phyloP scores from a whole-genome alignment of 2,888 invertebrate genomes.

The Oegoconia quadripuncta region DNA sequence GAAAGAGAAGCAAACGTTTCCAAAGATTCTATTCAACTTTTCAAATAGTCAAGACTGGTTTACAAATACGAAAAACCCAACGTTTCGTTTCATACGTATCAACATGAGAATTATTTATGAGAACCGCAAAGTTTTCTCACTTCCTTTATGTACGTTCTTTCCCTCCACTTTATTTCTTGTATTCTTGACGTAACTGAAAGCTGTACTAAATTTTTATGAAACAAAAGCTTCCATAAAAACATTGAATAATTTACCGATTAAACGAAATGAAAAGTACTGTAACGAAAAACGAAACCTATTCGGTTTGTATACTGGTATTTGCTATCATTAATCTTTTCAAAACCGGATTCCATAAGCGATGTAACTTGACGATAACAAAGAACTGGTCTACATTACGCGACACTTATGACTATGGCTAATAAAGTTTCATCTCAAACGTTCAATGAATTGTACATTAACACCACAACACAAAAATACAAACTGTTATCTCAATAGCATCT shows the following conservation, averaged over 20 bases:
- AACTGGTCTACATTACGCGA: too few relatives aligned
- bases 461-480: too few relatives aligned
- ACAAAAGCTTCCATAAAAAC: conserved; percentile 10
- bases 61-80: conserved; percentile 17
- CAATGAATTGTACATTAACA: too few relatives aligned
- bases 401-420: too few relatives aligned
- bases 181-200: conserved; percentile 22
- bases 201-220: conserved; percentile 23
- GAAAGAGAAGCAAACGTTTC: too few relatives aligned
- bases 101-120: conserved; percentile 27
- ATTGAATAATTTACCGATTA: conserved; percentile 8
- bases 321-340: conserved; percentile 15
- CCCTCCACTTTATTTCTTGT: conserved; percentile 25
- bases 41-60: conserved; percentile 11
- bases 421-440: too few relatives aligned
- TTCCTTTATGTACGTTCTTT: conserved; percentile 26
- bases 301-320: conserved; percentile 10
- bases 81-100: conserved; percentile 19
- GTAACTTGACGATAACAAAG: not conserved
- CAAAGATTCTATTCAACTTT: too few relatives aligned
- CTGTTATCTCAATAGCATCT: too few relatives aligned
- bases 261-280: conserved; percentile 25
- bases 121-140: conserved; percentile 19
- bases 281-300: conserved; percentile 17
- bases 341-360: conserved; percentile 14